Conservation (phyloP, 2,888 invertebrate species). For the Nephrotoma appendiculata region DNA sequence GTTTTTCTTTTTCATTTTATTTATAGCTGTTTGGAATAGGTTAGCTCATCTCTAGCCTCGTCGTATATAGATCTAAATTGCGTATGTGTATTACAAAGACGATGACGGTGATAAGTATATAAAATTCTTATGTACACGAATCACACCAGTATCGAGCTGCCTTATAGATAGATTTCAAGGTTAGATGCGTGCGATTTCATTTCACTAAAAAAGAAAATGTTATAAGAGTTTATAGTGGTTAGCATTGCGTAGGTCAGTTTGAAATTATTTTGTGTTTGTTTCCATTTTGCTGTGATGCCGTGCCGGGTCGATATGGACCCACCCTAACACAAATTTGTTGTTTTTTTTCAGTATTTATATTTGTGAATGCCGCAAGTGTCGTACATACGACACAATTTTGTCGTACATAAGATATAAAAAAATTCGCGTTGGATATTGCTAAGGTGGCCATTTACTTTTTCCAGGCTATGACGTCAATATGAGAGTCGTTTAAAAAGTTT, state of each 20-base stretch:
- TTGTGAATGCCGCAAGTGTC: too few relatives aligned
- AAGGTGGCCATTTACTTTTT: too few relatives aligned
- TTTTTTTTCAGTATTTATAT: not conserved
- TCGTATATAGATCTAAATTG: not conserved
- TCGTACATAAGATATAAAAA: too few relatives aligned
- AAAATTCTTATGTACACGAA: not conserved
- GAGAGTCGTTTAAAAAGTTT: too few relatives aligned
- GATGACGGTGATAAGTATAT: not conserved
- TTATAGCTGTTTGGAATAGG: not conserved
- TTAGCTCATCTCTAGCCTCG: not conserved
- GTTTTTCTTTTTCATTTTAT: not conserved
- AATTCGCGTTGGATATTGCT: too few relatives aligned
- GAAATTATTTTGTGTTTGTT: not conserved
- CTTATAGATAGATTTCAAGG: not conserved
- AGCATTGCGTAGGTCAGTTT: not conserved
- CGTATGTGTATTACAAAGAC: not conserved
- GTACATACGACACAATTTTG: too few relatives aligned
- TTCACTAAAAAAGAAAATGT: not conserved
- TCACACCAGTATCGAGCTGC: not conserved
- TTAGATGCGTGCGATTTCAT: not conserved
- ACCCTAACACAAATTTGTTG: not conserved
- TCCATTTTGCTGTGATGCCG: not conserved
- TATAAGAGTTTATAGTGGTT: not conserved
- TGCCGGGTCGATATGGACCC: not conserved
- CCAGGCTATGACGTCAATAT: too few relatives aligned